Evolutionary conservation across 2,113 vertebrate genomes (phyloP).

Genomic region (Mohoua ochrocephala): DNA sequence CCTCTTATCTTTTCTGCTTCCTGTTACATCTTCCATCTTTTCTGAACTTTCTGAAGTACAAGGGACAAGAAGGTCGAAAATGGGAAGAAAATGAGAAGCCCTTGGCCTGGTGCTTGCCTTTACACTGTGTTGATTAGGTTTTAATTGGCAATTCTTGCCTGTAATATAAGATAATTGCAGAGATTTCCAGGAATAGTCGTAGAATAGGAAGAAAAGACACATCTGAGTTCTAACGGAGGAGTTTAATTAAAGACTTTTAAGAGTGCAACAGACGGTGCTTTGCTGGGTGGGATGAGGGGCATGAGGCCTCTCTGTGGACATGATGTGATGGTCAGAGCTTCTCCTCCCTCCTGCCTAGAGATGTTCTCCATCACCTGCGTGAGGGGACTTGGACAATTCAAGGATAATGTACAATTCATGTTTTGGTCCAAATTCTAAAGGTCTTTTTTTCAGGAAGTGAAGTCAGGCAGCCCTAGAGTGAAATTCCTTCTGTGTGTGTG

Average conservation of each 20-base stretch:
- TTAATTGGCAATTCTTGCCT: conserved; percentile 62
- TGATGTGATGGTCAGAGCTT: neutral
- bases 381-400: neutral
- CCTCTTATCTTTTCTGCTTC: neutral
- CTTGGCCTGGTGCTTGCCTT: conserved; percentile 46
- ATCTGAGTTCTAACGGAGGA: conserved; percentile 26
- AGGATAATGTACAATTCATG: fast-evolving
- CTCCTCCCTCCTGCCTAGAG: neutral
- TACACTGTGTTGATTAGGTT: conserved; percentile 37
- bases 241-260: conserved; percentile 23
- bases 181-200: conserved; percentile 34
- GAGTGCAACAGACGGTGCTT: conserved; percentile 33
- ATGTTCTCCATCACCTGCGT: neutral
- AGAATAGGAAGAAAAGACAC: neutral
- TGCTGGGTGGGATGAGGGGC: neutral
- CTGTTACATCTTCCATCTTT: neutral
- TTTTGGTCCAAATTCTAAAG: neutral
- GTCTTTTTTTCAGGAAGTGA: neutral
- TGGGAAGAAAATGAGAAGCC: neutral
- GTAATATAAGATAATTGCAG: conserved; percentile 54
- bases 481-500: neutral
- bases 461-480: neutral
- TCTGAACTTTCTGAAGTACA: neutral
- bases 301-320: neutral
- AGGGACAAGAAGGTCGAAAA: neutral